Percentiles rank a stretch among this genome's conserved stretches.
These are phyloP conservation scores for Pyrgilauda ruficollis DNA, from an alignment of 2,113 vertebrate species.

Conservation along the genomic window DNA sequence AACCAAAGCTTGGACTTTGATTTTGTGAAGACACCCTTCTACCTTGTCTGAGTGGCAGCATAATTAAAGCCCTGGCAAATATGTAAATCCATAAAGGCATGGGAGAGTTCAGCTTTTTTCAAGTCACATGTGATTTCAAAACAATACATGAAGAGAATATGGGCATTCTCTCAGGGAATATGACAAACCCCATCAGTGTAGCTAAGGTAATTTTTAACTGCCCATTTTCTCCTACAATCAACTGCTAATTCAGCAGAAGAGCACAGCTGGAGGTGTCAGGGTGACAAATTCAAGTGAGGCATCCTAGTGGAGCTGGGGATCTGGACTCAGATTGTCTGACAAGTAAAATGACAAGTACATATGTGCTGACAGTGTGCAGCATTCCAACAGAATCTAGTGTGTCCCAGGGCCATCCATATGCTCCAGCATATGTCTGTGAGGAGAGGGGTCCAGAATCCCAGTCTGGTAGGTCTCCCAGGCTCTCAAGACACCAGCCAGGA, in stretches of 20 bases:
- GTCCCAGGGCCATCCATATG: slow-evolving; percentile 11
- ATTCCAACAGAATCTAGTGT: not conserved
- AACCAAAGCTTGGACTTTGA: not conserved
- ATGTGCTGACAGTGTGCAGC: not conserved
- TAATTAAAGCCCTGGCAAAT: not conserved
- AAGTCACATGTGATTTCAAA: not conserved
- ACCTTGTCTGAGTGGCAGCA: not conserved
- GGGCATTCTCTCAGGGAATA: not conserved
- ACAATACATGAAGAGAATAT: not conserved
- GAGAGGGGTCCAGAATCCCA: slow-evolving; percentile 10
- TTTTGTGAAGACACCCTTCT: not conserved
- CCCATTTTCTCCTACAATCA: not conserved
- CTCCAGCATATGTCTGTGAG: slow-evolving; percentile 7
- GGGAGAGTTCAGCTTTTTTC: not conserved
- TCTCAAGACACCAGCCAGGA: slow-evolving; percentile 26
- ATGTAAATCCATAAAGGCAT: not conserved
- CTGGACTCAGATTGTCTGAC: not conserved
- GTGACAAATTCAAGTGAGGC: not conserved
- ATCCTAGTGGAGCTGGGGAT: not conserved
- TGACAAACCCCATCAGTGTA: not conserved
- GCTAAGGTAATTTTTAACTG: not conserved
- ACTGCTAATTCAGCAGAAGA: not conserved
- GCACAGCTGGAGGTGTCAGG: not conserved
- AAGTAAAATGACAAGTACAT: not conserved
- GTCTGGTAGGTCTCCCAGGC: not conserved